phyloP scores from a whole-genome alignment of 2,797 vertebrate genomes.

The Poecilia picta region DNA sequence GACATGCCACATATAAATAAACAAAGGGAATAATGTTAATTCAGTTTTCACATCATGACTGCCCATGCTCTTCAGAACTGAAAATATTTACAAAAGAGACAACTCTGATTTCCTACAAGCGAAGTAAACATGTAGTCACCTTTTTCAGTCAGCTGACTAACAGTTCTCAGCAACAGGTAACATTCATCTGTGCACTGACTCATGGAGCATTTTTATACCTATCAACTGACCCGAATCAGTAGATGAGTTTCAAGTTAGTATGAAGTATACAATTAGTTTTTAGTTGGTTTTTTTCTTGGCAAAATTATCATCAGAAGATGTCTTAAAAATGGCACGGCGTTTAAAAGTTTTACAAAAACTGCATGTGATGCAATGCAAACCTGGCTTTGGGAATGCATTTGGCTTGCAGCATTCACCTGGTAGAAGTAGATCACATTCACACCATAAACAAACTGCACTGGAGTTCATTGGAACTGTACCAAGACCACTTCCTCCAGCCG shows the following conservation, averaged over 20 bases:
- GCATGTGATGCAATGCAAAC: not conserved
- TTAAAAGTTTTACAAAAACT: not conserved
- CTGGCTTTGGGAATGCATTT: no score
- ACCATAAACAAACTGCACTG: not conserved
- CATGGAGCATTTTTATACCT: no score
- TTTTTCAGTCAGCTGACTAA: not conserved
- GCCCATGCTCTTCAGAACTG: not conserved
- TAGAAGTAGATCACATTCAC: not conserved
- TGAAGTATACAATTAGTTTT: not conserved
- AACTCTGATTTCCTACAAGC: not conserved
- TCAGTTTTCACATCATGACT: not conserved
- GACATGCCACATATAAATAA: not conserved
- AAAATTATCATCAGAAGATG: not conserved
- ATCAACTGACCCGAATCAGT: no score
- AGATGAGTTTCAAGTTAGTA: not conserved
- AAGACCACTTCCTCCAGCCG: not conserved
- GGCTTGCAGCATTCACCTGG: not conserved
- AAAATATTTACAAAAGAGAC: not conserved
- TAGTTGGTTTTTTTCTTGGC: no score
- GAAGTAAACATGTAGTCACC: not conserved
- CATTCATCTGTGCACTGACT: not conserved
- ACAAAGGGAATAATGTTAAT: not conserved
- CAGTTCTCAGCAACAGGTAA: not conserved
- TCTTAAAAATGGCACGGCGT: not conserved
- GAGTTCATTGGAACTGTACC: not conserved